Conservation (phyloP, 2,113 vertebrate genomes). For the Columbina picui region DNA sequence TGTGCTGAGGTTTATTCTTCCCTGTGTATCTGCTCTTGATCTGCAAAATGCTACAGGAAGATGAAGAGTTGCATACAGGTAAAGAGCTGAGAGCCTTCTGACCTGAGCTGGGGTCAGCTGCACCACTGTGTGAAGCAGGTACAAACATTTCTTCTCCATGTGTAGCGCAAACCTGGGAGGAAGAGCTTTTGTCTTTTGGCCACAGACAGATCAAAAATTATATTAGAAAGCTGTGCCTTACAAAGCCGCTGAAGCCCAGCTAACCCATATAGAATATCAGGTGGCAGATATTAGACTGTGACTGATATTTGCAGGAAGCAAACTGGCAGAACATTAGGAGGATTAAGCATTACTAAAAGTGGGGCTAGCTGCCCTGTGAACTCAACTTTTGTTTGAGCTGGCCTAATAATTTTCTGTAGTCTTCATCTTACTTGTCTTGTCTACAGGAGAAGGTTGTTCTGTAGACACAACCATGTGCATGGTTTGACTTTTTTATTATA, state of each 20-base stretch:
- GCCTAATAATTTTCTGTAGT: neutral
- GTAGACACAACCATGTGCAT: neutral
- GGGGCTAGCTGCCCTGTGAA: neutral
- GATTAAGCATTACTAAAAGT: neutral
- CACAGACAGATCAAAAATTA: neutral
- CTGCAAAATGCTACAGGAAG: neutral
- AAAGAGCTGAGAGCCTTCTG: neutral
- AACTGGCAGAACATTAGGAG: neutral
- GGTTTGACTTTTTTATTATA: neutral
- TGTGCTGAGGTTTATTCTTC: neutral
- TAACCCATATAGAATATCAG: neutral
- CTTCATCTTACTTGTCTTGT: neutral
- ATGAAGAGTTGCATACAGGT: neutral
- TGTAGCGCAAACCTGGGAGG: neutral
- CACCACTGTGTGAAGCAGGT: neutral
- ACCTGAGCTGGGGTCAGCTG: neutral
- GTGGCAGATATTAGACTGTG: neutral
- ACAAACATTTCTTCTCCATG: neutral
- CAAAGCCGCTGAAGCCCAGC: neutral
- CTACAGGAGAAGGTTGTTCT: neutral
- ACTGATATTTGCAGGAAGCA: neutral
- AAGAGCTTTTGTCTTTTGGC: neutral
- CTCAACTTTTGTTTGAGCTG: neutral
- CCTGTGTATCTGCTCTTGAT: neutral
- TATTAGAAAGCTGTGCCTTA: neutral